Evolutionary conservation across 2,888 invertebrate species (phyloP), one percentile per base, ranked within the genome.

Genomic region (Micoletzkya japonica): DNA sequence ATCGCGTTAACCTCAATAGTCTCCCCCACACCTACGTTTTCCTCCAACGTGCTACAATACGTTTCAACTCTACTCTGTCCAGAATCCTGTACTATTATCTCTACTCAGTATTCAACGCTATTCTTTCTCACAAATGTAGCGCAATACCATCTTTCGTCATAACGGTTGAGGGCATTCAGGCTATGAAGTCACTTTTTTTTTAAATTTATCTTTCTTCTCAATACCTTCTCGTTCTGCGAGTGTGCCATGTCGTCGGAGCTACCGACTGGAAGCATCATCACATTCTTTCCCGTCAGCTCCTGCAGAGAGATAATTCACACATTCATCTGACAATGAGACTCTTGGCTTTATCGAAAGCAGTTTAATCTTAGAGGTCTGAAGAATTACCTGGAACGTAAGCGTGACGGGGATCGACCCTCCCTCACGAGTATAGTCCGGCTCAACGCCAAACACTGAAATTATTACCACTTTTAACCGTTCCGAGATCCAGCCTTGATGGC

Each of bases 331-430:
- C 39, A 39, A 6, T 14, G n/a, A n/a, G 52, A 14, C 44, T 44
- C 20, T 20, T 10, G 44, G 44, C 10, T 44, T 44, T 10, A 44
- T 20, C 28, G 28, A 26, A 30, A 4, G 28, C 30, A 17, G 14
- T 26, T 56, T 4, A 17, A 56, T 56, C 37, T 24, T 17, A 34
- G 4, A 26, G 6, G 49, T 30, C 17, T n/a, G 20, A 1, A 26
- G 24, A 3, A 14, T 17, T 17, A 61, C 36, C 49, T 80, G 80
- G 86, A 97, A 90, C 57, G 94, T 94, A 75, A 96, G 89, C 64
- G 96, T 95, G 72, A 97, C 93, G 1, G 97, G 97, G 87, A 98
- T 97, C 52, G 94, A 94, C n/a, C 96, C 97, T 68, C 97, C 97
- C 87, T 97, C 97, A 67, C 96, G 91, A 0, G 93, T 95, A 88